Percentiles rank a stretch among this genome's conserved stretches.
Conservation (phyloP, 2,888 invertebrate species). For the Tanytarsus gracilentus region DNA sequence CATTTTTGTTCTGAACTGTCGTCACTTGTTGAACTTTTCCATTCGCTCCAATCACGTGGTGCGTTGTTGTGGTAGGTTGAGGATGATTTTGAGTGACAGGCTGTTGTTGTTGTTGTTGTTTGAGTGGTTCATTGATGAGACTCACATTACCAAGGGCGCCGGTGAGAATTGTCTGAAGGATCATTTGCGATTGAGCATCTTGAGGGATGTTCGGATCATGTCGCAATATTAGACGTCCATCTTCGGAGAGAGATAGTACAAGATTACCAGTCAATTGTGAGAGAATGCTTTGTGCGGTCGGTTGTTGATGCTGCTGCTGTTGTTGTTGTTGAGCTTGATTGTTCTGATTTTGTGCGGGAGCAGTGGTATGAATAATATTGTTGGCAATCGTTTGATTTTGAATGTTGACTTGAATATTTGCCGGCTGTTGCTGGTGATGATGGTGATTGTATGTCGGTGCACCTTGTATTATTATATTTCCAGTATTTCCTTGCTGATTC, state of each 20-base stretch:
- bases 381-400: constrained; percentile 29
- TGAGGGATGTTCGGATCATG: constrained; percentile 53
- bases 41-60: constrained; percentile 23
- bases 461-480: constrained; percentile 27
- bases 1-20: constrained; percentile 23
- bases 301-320: constrained; percentile 28
- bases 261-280: constrained; percentile 54
- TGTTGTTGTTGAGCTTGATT: neutral
- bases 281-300: constrained; percentile 37
- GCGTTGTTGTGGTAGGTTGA: constrained; percentile 28
- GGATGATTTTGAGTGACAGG: constrained; percentile 30
- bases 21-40: constrained; percentile 22
- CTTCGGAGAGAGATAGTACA: constrained; percentile 57
- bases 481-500: neutral
- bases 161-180: constrained; percentile 42
- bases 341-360: constrained; percentile 32
- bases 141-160: constrained; percentile 43
- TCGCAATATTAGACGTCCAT: constrained; percentile 56
- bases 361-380: constrained; percentile 32
- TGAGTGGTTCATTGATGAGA: constrained; percentile 40
- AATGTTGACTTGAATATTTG: constrained; percentile 30
- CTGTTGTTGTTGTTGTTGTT: constrained; percentile 31
- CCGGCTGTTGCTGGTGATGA: constrained; percentile 28
- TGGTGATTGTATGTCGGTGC: constrained; percentile 18
- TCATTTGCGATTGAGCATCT: constrained; percentile 44